These are phyloP conservation scores for Zoanthus solanderi DNA, from an alignment of 92 coral and sea anemone species.

Conservation along the genomic window DNA sequence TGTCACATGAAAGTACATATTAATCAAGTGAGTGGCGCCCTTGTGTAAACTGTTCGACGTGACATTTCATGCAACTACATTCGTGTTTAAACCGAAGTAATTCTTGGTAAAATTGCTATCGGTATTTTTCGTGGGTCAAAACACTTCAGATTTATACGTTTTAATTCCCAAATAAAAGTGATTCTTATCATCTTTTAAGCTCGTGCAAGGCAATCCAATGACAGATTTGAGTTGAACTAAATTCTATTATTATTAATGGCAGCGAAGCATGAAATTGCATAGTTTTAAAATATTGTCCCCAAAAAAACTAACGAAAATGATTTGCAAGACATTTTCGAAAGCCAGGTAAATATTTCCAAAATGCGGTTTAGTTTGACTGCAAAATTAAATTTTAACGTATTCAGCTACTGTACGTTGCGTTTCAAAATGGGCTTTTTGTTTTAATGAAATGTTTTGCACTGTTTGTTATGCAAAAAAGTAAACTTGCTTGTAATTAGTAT, in stretches of 20 bases:
- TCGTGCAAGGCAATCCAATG: neutral
- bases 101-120: neutral
- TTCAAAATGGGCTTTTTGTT: neutral
- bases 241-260: neutral
- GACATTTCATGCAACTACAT: neutral
- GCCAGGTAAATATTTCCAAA: neutral
- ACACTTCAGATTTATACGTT: neutral
- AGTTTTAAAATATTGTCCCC: neutral
- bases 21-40: no score
- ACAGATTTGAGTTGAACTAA: neutral
- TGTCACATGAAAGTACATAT: neutral
- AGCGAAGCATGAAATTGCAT: neutral
- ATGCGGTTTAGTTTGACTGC: neutral
- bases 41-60: neutral
- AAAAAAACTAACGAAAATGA: neutral
- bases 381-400: neutral
- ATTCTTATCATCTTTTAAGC: neutral
- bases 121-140: neutral
- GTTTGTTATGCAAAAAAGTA: constrained; percentile 46
- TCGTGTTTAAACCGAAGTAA: neutral
- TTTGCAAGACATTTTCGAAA: constrained; percentile 17
- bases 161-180: neutral
- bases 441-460: neutral
- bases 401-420: neutral
- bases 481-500: neutral